Conservation (phyloP, 1,140 invertebrate species). For the Drosophila tristis region DNA sequence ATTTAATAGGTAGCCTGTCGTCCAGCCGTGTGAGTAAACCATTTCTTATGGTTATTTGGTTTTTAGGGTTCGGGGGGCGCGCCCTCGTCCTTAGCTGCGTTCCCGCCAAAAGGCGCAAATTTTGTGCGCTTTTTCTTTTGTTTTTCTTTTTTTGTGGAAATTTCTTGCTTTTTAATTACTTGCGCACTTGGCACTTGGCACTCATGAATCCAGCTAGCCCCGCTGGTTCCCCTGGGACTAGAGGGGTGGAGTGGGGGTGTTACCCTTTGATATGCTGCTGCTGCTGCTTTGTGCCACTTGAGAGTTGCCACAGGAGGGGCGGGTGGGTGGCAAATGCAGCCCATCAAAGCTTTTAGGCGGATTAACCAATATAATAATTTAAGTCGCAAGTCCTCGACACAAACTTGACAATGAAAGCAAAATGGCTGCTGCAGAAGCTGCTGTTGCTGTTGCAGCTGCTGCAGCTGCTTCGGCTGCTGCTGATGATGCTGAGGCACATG, state of each 20-base stretch:
- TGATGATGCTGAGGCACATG: neutral
- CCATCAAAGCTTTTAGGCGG: slow-evolving; percentile 77
- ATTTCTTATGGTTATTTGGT: slow-evolving; percentile 10
- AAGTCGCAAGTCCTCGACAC: slow-evolving; percentile 41
- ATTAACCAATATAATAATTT: slow-evolving; percentile 74
- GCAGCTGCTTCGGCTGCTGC: neutral
- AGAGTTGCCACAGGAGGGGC: slow-evolving; percentile 41
- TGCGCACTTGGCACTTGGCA: slow-evolving; percentile 40
- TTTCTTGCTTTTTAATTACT: slow-evolving; percentile 80
- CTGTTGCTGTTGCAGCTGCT: neutral
- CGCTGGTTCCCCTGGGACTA: slow-evolving; percentile 8
- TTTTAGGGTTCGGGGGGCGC: neutral
- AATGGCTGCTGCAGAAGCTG: slow-evolving; percentile 14
- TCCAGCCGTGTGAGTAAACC: too few species aligned
- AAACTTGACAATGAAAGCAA: slow-evolving; percentile 73
- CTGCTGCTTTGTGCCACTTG: slow-evolving; percentile 48
- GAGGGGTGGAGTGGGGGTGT: neutral
- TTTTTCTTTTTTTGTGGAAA: slow-evolving; percentile 33
- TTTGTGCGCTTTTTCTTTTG: slow-evolving; percentile 62
- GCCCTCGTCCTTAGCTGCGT: slow-evolving; percentile 49
- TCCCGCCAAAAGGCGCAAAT: slow-evolving; percentile 56
- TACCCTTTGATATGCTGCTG: slow-evolving; percentile 66
- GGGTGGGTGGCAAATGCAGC: slow-evolving; percentile 13
- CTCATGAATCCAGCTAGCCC: slow-evolving; percentile 48
- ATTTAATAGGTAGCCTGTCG: neutral